Percentiles rank a stretch among this genome's conserved stretches.
phyloP scores from a whole-genome alignment of 2,888 invertebrate species.

The Calameuta idolon region DNA sequence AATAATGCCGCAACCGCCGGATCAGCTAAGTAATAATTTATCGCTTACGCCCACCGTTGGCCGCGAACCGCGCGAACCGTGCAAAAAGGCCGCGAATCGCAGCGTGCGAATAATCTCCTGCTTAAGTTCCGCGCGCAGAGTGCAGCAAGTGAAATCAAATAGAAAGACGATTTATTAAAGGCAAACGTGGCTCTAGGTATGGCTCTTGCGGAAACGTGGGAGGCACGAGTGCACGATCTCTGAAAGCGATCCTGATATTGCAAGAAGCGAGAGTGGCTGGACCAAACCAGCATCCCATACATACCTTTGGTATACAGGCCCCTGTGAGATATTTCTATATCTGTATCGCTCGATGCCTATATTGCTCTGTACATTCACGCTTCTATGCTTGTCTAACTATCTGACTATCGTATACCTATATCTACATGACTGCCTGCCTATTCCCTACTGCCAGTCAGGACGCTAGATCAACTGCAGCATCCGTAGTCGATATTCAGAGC shows the following conservation, averaged over 20 bases:
- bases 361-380: too few species aligned
- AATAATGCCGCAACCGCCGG: conserved; percentile 42
- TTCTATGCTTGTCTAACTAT: too few species aligned
- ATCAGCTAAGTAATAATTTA: conserved; percentile 41
- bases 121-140: not conserved
- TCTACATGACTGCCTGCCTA: too few species aligned
- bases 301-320: too few species aligned
- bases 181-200: conserved; percentile 10
- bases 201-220: not conserved
- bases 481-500: not conserved
- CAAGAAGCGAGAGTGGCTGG: conserved; percentile 2
- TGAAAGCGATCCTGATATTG: conserved; percentile 4
- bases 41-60: conserved; percentile 27
- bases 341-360: too few species aligned
- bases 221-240: conserved; percentile 3
- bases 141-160: conserved; percentile 31
- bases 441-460: too few species aligned
- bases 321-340: too few species aligned
- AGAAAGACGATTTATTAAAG: conserved; percentile 28
- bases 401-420: too few species aligned
- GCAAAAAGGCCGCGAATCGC: not conserved
- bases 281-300: too few species aligned
- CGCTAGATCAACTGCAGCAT: not conserved
- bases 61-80: conserved; percentile 7
- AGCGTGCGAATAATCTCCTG: not conserved